A percentile compares a stretch with the other conserved stretches of the same genome.
phyloP scores from a whole-genome alignment of 2,888 invertebrate genomes.

The Himalopsyche tibetana region DNA sequence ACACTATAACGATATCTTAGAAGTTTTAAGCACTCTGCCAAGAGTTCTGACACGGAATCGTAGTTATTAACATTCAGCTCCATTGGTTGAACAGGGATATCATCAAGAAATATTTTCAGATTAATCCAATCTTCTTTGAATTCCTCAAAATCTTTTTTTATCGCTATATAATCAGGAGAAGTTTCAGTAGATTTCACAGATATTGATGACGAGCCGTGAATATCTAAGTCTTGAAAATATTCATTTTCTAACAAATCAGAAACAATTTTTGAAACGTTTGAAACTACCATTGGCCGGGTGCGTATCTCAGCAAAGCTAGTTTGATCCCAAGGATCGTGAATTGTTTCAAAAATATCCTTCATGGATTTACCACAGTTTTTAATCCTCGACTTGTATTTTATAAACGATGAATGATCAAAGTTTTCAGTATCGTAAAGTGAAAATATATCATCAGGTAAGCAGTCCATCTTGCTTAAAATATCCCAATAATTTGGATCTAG shows the following conservation, averaged over 20 bases:
- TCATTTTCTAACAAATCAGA: constrained; percentile 67
- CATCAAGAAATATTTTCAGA: constrained; percentile 73
- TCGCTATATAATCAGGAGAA: constrained; percentile 43
- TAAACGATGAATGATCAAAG: constrained; percentile 70
- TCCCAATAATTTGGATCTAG: constrained; percentile 75
- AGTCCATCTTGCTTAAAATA: constrained; percentile 71
- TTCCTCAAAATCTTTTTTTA: constrained; percentile 41
- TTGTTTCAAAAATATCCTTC: constrained; percentile 66
- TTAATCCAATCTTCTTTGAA: constrained; percentile 69
- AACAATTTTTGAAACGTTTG: constrained; percentile 66
- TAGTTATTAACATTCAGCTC: constrained; percentile 41
- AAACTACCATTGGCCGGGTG: constrained; percentile 64
- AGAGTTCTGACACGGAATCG: constrained; percentile 41
- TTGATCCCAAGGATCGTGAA: constrained; percentile 67
- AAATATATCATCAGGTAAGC: constrained; percentile 77
- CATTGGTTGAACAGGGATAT: constrained; percentile 65
- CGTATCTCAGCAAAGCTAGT: constrained; percentile 65
- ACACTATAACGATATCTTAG: constrained; percentile 53
- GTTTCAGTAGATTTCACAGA: not conserved
- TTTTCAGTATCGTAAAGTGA: constrained; percentile 76
- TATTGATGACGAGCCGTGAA: not conserved
- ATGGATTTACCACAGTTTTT: constrained; percentile 66
- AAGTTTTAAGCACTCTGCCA: constrained; percentile 47
- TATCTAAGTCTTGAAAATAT: constrained; percentile 46
- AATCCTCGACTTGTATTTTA: constrained; percentile 71